Evolutionary conservation across 2,113 vertebrate species (phyloP), one percentile per base, ranked within the genome.

Genomic region (Eptesicus fuscus): DNA sequence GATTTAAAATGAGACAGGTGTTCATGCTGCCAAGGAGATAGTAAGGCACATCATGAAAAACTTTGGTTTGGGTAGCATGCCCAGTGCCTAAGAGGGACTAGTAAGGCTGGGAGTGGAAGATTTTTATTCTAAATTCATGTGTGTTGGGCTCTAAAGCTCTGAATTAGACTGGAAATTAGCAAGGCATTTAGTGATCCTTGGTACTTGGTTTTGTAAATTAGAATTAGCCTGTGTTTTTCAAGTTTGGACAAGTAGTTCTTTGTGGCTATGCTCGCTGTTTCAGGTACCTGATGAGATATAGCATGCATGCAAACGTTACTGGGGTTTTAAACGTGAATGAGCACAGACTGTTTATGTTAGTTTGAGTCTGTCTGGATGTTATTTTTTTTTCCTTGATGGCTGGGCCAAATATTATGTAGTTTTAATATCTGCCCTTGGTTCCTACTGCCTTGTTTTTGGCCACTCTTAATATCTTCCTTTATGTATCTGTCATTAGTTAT

Each of bases 401-500:
- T 37, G 82, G 87, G 84, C 71, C 93, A 96, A 79, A 82, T 93
- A 93, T 85, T 90, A 85, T 73, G 49, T 69, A 71, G 37, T 90
- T 96, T 92, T 85, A 88, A 42, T 92, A 87, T 90, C 69, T 88
- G 4, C 82, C 30, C 23, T 67, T 82, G 9, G 35, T 95, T 95
- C 69, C 79, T 96, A 32, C 74, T 18, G 51, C 73, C 78, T 92
- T 94, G 73, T 83, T 90, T 95, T 88, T 94, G 96, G 88, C 69
- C 23, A 32, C 47, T 84, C 63, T 95, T 88, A 88, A 84, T 88
- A 85, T 85, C 94, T 95, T 88, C 95, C 94, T 95, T 95, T 95
- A 93, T 93, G 47, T 93, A 87, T 96, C 93, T 96, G 94, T 97
- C 94, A 95, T 97, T 96, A 94, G 49, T 83, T 95, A 90, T 96